A percentile compares a stretch with the other conserved stretches of the same genome.
Conservation (phyloP, 2,888 invertebrate genomes). For the Eristalinus sepulchralis region DNA sequence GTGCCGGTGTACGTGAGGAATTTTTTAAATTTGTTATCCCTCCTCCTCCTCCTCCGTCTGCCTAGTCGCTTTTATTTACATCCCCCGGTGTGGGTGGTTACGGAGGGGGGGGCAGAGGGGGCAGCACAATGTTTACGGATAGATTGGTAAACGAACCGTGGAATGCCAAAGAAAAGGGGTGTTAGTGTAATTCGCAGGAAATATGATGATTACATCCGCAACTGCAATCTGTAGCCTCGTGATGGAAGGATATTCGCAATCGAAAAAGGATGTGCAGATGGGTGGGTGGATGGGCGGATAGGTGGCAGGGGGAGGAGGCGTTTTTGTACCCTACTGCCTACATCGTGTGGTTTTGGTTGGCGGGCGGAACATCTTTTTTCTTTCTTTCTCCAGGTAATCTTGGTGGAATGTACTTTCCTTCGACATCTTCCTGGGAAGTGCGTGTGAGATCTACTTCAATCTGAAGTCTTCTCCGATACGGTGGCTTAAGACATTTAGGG, state of each 20-base stretch:
- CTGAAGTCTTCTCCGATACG: too few species aligned
- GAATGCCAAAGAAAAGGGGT: conserved; percentile 64
- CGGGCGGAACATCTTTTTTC: too few species aligned
- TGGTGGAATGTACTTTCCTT: too few species aligned
- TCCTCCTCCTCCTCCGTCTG: not conserved
- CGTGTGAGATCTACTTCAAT: too few species aligned
- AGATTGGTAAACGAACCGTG: conserved; percentile 68
- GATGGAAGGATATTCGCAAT: conserved; percentile 56
- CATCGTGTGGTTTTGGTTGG: too few species aligned
- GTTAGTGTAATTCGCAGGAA: conserved; percentile 67
- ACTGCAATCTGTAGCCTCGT: conserved; percentile 61
- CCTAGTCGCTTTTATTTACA: not conserved
- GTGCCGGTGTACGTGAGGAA: conserved; percentile 59
- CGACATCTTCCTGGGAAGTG: too few species aligned
- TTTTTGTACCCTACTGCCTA: too few species aligned
- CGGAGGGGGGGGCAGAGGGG: too few species aligned
- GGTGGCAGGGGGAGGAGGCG: not conserved
- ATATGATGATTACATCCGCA: conserved; percentile 71
- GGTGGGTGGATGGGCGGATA: not conserved
- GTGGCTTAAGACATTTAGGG: too few species aligned
- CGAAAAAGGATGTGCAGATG: conserved; percentile 11
- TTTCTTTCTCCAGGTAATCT: too few species aligned
- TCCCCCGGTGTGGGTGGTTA: conserved; percentile 11
- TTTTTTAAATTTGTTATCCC: conserved; percentile 53
- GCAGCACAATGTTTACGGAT: conserved; percentile 57